Conservation (phyloP, 1,140 invertebrate species). For the Bombus haemorrhoidalis region DNA sequence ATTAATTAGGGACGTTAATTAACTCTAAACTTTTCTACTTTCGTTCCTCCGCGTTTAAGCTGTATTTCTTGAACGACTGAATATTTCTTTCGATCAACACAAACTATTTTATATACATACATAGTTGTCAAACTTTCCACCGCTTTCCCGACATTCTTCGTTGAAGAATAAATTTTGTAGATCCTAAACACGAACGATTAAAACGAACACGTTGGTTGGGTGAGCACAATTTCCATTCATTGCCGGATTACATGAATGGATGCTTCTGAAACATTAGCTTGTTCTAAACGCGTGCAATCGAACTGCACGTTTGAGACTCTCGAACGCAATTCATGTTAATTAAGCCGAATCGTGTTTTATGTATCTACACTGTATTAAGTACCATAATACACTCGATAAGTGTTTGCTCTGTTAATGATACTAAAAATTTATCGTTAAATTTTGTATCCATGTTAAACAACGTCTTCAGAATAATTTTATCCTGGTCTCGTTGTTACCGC, state of each 20-base stretch:
- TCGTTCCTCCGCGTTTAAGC: background rate
- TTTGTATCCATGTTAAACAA: too few species aligned
- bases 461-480: background rate
- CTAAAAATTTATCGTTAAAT: background rate
- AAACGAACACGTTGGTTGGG: background rate
- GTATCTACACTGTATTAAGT: background rate
- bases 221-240: slow-evolving; percentile 12
- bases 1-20: background rate
- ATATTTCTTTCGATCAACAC: background rate
- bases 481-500: background rate
- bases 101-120: background rate
- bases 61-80: too few species aligned
- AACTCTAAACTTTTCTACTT: background rate
- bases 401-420: background rate
- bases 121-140: background rate
- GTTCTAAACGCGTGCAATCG: slow-evolving; percentile 12
- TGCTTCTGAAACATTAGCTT: slow-evolving; percentile 36
- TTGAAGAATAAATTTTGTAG: background rate
- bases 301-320: slow-evolving; percentile 26
- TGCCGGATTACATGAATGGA: slow-evolving; percentile 24
- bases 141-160: background rate
- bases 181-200: background rate
- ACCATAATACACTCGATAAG: background rate
- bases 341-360: background rate
- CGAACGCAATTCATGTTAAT: slow-evolving; percentile 42